Base-by-base conservation (phyloP, 2,113 vertebrate genomes). In the Taxidea taxus region DNA sequence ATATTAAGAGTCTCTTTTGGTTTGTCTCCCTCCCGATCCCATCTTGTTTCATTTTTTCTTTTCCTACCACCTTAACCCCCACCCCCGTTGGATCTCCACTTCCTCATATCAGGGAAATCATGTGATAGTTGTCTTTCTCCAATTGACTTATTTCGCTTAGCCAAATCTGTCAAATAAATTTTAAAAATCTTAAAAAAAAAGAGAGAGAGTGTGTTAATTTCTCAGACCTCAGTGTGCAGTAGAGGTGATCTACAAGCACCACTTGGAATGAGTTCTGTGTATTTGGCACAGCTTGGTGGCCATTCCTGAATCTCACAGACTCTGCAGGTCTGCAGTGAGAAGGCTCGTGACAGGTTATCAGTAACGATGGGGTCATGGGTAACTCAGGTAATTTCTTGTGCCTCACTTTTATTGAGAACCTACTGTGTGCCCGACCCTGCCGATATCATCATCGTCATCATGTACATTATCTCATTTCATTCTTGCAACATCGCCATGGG, bases 361-460 rank as follows among this genome's bases (percentile, higher is more conserved):
- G 18, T 0, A 7, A 20, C 66, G 15, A 0, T 27, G 16, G 18
- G 44, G 66, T 91, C 74, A n/a, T 56, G 44, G 58, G n/a, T 49
- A 70, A 44, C 42, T 84, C 49, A 66, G 15, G 34, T 21, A 34
- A 16, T 37, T 81, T 66, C 39, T 51, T 44, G 42, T 2, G n/a
- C 68, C 25, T 44, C 3, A 23, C 9, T 34, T 78, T 25, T 47
- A 10, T 39, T 13, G 56, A 9, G 12, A 20, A 49, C n/a, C 64
- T 74, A 1, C 34, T 72, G 0, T n/a, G 11, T 9, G n/a, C 62
- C 60, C 37, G 54, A 18, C 15, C 34, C 15, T 15, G 15, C 42
- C 16, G 0, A 29, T 2, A 1, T 7, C 23, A 0, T 64, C 14
- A 1, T 66, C 12, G 0, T 51, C 31, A 2, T 54, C 4, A 1